These are phyloP conservation scores for Stegodyphus mimosarum DNA, from an alignment of 1,140 invertebrate species.

Conservation along the genomic window DNA sequence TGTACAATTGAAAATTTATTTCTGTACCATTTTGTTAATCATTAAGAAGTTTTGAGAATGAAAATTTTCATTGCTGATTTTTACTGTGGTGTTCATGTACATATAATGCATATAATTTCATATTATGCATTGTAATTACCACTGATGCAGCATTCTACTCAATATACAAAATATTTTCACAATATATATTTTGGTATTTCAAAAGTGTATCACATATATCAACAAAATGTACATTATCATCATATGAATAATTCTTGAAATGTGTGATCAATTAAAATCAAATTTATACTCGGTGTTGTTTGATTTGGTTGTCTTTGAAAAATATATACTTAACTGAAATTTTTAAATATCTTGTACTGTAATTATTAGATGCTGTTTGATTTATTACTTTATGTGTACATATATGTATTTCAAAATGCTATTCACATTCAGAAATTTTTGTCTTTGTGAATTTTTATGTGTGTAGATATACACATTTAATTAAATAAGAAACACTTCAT, in stretches of 20 bases:
- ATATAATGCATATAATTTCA: slow-evolving; percentile 17
- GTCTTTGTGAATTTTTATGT: no score
- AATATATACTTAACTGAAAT: no score
- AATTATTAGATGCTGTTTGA: no score
- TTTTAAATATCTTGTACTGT: no score
- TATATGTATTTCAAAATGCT: no score
- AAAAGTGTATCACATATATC: background rate
- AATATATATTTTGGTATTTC: slow-evolving; percentile 57
- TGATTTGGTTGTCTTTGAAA: no score
- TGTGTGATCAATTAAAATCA: background rate
- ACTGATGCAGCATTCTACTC: slow-evolving; percentile 25
- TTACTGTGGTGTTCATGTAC: slow-evolving; percentile 13
- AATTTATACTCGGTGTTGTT: background rate
- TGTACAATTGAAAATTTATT: slow-evolving; percentile 4
- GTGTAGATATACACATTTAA: no score
- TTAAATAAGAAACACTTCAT: no score
- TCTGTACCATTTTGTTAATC: slow-evolving; percentile 14
- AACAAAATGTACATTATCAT: background rate
- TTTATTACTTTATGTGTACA: no score
- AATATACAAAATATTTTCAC: slow-evolving; percentile 58
- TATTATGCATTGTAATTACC: slow-evolving; percentile 36
- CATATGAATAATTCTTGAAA: background rate
- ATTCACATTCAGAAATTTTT: no score
- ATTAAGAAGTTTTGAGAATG: background rate
- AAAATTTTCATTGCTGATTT: slow-evolving; percentile 26